Base-by-base conservation (phyloP, 2,888 invertebrate species). In the Anoncus sp. region DNA sequence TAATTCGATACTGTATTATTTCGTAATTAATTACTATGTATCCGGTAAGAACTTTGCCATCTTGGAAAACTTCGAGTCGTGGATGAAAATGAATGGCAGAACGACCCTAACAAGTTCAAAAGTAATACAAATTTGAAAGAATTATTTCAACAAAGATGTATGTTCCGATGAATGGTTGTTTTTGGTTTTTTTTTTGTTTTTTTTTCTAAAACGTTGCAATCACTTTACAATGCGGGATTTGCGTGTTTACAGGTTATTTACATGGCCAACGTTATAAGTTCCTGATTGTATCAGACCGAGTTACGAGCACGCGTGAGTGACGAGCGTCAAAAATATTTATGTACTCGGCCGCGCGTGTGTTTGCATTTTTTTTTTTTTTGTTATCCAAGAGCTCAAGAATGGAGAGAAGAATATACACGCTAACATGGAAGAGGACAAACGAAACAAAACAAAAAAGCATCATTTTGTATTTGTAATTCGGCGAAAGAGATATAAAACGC, bases 351-450 rank as follows among this genome's bases (percentile, higher is more conserved):
- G 35, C 10, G n/a, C 72, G 79, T 75, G 80, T 79, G 81, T 81
- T 83, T 81, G 75, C 75, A 82, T 80, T 82, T 79, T 82, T 85
- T 85, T 83, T 59, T 60, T 76, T 80, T 82, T 79, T 82, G 84
- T 85, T 83, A 53, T 60, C 75, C 72, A 59, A 72, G 72, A 62
- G 79, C 57, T 74, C 20, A 43, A 43, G 7, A 53, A 63, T 27
- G 51, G 20, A 20, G 31, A 55, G 20, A 63, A 27, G 18, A 38
- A 62, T n/a, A 62, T n/a, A 20, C n/a, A 20, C 40, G 38, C 40
- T n/a, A 18, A 40, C 45, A 27, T 12, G 3, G n/a, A 43, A 16
- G 49, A 20, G 10, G 22, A 18, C 20, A 2, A 49, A 76, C 49
- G 70, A 45, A 16, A 18, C 20, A 2, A 49, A 76, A 45, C 67